Evolutionary conservation across 2,888 invertebrate species (phyloP).

Genomic region (Eupithecia subfuscata): DNA sequence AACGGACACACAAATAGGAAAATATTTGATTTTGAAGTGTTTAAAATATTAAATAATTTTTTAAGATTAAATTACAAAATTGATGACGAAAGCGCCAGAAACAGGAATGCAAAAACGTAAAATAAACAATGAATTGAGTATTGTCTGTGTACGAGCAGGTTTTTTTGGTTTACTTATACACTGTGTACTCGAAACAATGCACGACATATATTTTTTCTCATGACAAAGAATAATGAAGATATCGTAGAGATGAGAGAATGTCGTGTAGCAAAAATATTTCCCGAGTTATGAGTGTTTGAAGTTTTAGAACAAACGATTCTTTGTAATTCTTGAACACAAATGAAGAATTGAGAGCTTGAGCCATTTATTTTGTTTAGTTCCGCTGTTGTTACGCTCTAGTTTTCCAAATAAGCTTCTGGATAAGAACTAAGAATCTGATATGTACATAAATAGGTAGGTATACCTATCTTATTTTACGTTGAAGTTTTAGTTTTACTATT

Average conservation of each 20-base stretch:
- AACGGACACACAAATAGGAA: neutral
- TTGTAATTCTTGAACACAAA: constrained; percentile 26
- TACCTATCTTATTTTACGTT: neutral
- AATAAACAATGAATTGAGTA: neutral
- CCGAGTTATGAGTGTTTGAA: constrained; percentile 12
- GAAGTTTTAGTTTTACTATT: neutral
- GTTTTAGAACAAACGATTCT: constrained; percentile 20
- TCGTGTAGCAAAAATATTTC: constrained; percentile 5
- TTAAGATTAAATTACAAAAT: neutral
- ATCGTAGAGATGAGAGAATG: neutral
- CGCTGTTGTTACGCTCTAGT: constrained; percentile 34
- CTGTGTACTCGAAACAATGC: constrained; percentile 38
- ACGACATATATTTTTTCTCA: constrained; percentile 28
- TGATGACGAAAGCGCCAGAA: neutral
- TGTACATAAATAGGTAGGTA: constrained; percentile 22
- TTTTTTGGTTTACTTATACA: constrained; percentile 28
- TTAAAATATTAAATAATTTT: neutral
- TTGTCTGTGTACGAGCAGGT: constrained; percentile 35
- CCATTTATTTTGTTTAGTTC: constrained; percentile 36
- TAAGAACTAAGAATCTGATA: constrained; percentile 33
- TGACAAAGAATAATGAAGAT: constrained; percentile 19
- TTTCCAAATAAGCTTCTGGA: constrained; percentile 21
- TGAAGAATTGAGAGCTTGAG: constrained; percentile 20
- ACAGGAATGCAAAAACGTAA: neutral
- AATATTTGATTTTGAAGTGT: neutral